Conservation (phyloP, 2,797 vertebrate genomes). For the Chanos chanos region DNA sequence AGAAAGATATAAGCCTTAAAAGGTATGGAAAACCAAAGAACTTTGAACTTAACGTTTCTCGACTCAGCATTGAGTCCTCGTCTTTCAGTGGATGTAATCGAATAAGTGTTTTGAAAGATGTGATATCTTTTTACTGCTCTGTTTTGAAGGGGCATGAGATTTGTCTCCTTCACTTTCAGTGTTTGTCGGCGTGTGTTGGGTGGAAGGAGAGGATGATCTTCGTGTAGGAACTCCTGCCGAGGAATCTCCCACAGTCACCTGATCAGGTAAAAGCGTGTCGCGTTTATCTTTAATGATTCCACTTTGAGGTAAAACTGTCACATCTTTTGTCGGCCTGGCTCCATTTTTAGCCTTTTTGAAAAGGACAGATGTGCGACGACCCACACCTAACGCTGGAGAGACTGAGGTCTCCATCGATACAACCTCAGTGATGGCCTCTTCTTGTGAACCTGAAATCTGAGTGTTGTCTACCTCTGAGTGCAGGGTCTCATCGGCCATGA, state of each 20-base stretch:
- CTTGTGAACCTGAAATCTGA: slow-evolving; percentile 54
- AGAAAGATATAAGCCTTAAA: too few species aligned
- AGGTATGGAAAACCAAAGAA: too few species aligned
- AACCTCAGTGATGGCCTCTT: slow-evolving; percentile 70
- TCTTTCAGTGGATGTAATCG: not conserved
- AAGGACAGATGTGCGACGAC: slow-evolving; percentile 85
- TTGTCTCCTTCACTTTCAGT: slow-evolving; percentile 76
- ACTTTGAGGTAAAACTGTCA: slow-evolving; percentile 71
- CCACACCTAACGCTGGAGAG: slow-evolving; percentile 70
- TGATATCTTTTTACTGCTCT: slow-evolving; percentile 68
- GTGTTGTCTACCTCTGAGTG: not conserved
- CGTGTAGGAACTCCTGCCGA: slow-evolving; percentile 41
- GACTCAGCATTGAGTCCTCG: not conserved
- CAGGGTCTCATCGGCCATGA: slow-evolving; percentile 1
- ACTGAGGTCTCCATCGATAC: slow-evolving; percentile 63
- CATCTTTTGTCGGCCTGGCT: slow-evolving; percentile 70
- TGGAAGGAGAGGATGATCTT: slow-evolving; percentile 58
- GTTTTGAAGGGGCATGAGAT: slow-evolving; percentile 59
- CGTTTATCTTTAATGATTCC: slow-evolving; percentile 65
- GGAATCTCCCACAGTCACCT: slow-evolving; percentile 39
- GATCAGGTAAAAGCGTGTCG: slow-evolving; percentile 36
- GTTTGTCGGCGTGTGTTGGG: slow-evolving; percentile 72
- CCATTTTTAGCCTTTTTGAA: slow-evolving; percentile 95
- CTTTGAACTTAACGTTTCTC: too few species aligned
- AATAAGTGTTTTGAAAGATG: not conserved